phyloP scores from a whole-genome alignment of 2,113 vertebrate genomes.

The Epinephelus lanceolatus region DNA sequence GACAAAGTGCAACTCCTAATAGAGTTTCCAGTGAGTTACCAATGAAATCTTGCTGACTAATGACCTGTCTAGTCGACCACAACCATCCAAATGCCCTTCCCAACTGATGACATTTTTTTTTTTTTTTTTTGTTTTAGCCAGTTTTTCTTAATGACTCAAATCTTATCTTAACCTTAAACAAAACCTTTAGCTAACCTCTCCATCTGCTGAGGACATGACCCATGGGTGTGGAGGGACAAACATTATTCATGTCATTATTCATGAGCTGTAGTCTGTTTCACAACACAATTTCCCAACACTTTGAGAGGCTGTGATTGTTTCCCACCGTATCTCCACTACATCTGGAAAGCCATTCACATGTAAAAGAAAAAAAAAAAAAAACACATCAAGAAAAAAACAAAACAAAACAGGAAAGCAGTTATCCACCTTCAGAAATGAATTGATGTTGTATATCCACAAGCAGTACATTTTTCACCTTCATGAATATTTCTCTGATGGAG shows the following conservation, averaged over 20 bases:
- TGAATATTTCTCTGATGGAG: conserved; percentile 37
- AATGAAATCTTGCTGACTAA: too few relatives aligned
- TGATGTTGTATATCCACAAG: conserved; percentile 8
- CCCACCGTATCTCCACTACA: background rate
- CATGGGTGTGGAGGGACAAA: background rate
- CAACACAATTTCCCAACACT: conserved; percentile 5
- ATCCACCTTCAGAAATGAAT: conserved; percentile 23
- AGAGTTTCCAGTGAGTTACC: too few relatives aligned
- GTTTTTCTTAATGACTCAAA: too few relatives aligned
- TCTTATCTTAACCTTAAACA: background rate
- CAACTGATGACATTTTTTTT: too few relatives aligned
- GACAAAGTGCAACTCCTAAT: too few relatives aligned
- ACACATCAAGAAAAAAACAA: background rate
- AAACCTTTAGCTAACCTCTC: conserved; percentile 3
- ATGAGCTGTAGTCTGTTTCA: conserved; percentile 17
- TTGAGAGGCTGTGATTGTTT: conserved; percentile 4
- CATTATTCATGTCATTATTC: conserved; percentile 2
- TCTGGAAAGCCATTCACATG: conserved; percentile 20
- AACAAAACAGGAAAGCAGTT: conserved; percentile 24
- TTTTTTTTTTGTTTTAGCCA: too few relatives aligned
- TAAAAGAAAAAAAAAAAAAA: conserved; percentile 2
- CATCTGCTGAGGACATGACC: background rate
- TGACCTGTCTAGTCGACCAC: too few relatives aligned
- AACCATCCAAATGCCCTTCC: background rate
- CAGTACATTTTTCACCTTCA: conserved; percentile 12